phyloP scores from a whole-genome alignment of 2,797 vertebrate species.

The Morus bassanus region DNA sequence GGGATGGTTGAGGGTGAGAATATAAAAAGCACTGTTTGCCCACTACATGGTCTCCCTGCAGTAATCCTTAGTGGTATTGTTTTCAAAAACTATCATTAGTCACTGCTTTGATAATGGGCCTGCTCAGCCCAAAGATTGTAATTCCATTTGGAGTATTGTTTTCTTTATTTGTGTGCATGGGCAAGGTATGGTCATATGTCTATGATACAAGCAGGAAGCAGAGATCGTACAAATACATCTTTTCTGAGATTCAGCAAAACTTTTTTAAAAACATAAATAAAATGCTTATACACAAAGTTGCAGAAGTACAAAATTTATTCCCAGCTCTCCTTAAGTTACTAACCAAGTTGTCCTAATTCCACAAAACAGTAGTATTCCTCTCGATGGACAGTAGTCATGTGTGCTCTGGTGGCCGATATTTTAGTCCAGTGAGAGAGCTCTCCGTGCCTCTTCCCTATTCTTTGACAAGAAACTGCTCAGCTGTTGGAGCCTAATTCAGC shows the following conservation, averaged over 20 bases:
- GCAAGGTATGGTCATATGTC: constrained; percentile 58
- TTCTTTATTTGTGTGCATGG: constrained; percentile 64
- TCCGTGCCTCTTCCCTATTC: constrained; percentile 57
- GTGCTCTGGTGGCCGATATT: constrained; percentile 47
- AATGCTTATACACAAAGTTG: not conserved
- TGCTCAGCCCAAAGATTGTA: constrained; percentile 49
- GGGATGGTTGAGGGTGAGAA: constrained; percentile 26
- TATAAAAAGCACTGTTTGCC: constrained; percentile 51
- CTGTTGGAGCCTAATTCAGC: constrained; percentile 45
- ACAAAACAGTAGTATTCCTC: constrained; percentile 11
- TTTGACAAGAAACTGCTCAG: constrained; percentile 13
- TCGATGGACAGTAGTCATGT: constrained; percentile 46
- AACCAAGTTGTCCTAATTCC: not conserved
- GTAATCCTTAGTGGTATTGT: constrained; percentile 66
- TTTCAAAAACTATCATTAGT: constrained; percentile 46
- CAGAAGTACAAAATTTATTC: not conserved
- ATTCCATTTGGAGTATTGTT: constrained; percentile 71
- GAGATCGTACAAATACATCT: constrained; percentile 45
- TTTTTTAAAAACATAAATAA: constrained; percentile 9
- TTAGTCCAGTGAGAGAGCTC: constrained; percentile 55
- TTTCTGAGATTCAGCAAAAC: constrained; percentile 58
- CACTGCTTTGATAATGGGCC: constrained; percentile 25
- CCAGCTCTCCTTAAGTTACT: constrained; percentile 1
- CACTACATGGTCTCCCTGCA: constrained; percentile 40
- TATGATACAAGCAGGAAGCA: constrained; percentile 51